Evolutionary conservation across 2,888 invertebrate genomes (phyloP).

Genomic region (Lithosia quadra): DNA sequence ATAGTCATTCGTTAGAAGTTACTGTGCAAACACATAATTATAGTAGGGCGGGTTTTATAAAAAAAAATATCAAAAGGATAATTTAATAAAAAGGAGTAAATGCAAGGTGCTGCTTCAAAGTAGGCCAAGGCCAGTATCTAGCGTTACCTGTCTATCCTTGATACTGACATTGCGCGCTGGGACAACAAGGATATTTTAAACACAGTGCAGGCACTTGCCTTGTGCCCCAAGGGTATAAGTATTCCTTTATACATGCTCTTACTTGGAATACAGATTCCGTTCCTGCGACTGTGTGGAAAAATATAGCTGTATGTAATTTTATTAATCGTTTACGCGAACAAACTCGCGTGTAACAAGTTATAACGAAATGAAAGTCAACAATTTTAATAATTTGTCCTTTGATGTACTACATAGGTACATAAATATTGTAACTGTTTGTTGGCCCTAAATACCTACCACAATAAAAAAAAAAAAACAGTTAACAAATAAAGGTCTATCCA

Average conservation of each 20-base stretch:
- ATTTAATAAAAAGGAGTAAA: not conserved
- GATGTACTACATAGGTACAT: no score
- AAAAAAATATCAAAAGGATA: not conserved
- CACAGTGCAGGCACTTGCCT: not conserved
- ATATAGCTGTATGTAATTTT: not conserved
- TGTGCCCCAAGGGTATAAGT: conserved; percentile 20
- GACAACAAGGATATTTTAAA: conserved; percentile 15
- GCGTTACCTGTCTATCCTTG: conserved; percentile 51
- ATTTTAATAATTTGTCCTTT: no score
- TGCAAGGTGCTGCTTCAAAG: conserved; percentile 19
- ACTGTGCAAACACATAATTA: not conserved
- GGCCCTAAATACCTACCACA: no score
- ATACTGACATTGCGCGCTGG: conserved; percentile 23
- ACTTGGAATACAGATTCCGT: no score
- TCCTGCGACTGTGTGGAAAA: not conserved
- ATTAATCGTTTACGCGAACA: not conserved
- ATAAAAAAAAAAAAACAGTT: no score
- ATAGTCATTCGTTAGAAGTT: not conserved
- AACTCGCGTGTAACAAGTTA: not conserved
- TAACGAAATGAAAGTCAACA: not conserved
- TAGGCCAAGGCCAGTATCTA: conserved; percentile 45
- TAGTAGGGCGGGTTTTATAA: not conserved
- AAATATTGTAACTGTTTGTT: no score
- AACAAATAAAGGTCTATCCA: no score
- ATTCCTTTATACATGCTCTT: not conserved